These are phyloP conservation scores for Phylloscopus collybita DNA, from an alignment of 2,797 vertebrate genomes.

Conservation along the genomic window DNA sequence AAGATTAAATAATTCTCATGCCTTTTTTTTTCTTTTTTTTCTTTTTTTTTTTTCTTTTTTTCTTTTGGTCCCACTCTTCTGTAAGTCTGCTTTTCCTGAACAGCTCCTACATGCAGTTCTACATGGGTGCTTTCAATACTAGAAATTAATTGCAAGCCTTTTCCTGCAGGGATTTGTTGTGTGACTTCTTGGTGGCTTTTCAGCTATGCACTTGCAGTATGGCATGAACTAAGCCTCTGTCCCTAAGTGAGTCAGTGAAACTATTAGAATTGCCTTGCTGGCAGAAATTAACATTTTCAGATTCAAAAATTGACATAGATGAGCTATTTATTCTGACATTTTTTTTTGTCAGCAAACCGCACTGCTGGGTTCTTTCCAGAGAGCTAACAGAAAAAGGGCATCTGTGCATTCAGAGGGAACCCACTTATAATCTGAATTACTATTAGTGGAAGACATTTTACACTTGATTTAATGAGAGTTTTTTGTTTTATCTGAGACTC, in stretches of 20 bases:
- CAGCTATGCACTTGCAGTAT: neutral
- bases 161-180: neutral
- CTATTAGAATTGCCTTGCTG: neutral
- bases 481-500: neutral
- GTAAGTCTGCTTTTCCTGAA: neutral
- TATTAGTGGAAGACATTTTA: constrained; percentile 3
- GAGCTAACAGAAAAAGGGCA: neutral
- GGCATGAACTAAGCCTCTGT: neutral
- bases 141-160: neutral
- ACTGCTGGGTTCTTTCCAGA: neutral
- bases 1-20: neutral
- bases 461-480: neutral
- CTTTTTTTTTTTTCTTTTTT: neutral
- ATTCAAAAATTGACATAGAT: constrained; percentile 9
- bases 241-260: neutral
- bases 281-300: neutral
- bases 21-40: neutral
- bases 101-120: neutral
- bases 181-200: neutral
- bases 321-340: neutral
- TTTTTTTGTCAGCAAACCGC: neutral
- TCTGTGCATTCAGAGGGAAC: neutral
- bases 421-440: constrained; percentile 1
- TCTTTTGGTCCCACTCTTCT: neutral
- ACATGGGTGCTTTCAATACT: neutral